These are phyloP conservation scores for Beris morrisii DNA, from an alignment of 2,888 invertebrate genomes.

Conservation along the genomic window DNA sequence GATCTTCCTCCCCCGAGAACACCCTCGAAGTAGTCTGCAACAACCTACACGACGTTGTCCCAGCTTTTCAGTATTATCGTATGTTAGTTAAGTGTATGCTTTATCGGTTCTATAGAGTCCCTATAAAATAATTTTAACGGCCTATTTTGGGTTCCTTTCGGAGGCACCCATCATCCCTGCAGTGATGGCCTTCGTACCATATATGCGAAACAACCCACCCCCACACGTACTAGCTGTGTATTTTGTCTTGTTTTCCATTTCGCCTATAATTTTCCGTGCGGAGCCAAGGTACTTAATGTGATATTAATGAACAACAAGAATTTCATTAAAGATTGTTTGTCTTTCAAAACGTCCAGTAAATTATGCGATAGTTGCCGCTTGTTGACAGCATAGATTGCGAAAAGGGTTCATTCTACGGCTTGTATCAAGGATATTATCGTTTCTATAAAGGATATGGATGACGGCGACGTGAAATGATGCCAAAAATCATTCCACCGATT, in stretches of 20 bases:
- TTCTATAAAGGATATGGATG: no score
- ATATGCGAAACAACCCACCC: neutral
- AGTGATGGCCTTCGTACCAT: neutral
- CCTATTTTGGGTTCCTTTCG: neutral
- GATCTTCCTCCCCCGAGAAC: no score
- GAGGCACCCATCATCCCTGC: no score
- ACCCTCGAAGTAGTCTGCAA: neutral
- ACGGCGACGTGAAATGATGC: no score
- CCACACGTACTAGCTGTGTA: neutral
- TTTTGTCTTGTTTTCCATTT: neutral
- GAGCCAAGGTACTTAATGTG: conserved; percentile 57
- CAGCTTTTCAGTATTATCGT: neutral
- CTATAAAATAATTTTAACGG: conserved; percentile 11
- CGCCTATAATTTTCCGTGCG: conserved; percentile 17
- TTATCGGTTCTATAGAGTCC: conserved; percentile 1
- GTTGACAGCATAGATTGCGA: conserved; percentile 45
- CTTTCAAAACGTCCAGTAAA: conserved; percentile 65
- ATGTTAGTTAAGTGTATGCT: neutral
- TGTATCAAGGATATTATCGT: no score
- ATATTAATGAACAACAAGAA: conserved; percentile 70
- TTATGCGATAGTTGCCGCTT: conserved; percentile 53
- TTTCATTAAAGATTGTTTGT: conserved; percentile 68
- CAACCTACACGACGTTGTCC: no score
- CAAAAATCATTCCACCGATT: no score
- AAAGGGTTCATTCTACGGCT: conserved; percentile 23